These are phyloP conservation scores for Anagrus nilaparvatae DNA, from an alignment of 1,140 invertebrate species.

Conservation along the genomic window DNA sequence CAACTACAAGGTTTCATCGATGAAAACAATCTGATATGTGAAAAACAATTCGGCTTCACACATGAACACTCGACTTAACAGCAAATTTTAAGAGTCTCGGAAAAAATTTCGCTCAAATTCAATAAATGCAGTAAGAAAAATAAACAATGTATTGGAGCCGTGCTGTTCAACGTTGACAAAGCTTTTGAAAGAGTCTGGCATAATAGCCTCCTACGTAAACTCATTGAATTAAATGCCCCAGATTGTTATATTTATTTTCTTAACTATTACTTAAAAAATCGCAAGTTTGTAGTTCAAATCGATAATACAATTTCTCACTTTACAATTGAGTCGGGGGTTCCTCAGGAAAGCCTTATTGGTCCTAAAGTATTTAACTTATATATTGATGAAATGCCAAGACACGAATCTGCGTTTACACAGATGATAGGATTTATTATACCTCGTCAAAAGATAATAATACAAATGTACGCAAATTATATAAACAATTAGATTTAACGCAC, in stretches of 20 bases:
- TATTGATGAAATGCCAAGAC: constrained; percentile 14
- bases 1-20: not conserved
- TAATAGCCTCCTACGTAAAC: not conserved
- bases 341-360: constrained; percentile 10
- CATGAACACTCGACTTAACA: constrained; percentile 1
- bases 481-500: not conserved
- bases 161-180: too few relatives aligned
- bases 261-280: not conserved
- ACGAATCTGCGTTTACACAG: constrained; percentile 8
- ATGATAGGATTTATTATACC: constrained; percentile 7
- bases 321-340: constrained; percentile 6
- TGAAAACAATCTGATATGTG: not conserved
- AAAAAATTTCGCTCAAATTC: not conserved
- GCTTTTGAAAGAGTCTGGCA: not conserved
- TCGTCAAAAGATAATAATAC: not conserved
- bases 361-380: constrained; percentile 12
- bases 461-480: not conserved
- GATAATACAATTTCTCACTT: not conserved
- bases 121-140: not conserved
- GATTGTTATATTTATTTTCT: not conserved
- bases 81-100: constrained; percentile 4
- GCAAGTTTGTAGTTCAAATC: not conserved
- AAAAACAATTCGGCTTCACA: constrained; percentile 2
- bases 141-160: too few relatives aligned
- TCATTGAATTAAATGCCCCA: not conserved